Evolutionary conservation across 2,888 invertebrate genomes (phyloP).

Genomic region (Chymomyza procnemis): DNA sequence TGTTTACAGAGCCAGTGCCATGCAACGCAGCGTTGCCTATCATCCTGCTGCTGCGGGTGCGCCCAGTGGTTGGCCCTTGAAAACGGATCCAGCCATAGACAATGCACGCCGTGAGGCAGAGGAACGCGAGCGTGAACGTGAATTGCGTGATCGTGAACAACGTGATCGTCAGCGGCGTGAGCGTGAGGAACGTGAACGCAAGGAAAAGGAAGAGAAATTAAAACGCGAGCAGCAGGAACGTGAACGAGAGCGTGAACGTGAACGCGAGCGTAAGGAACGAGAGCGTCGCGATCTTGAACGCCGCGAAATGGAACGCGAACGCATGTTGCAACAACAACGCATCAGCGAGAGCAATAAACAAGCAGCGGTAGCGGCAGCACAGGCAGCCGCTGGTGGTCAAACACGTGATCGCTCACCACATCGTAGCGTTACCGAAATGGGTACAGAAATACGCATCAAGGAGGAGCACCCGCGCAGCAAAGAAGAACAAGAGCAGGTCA

Average conservation of each 20-base stretch:
- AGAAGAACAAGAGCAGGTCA: conserved; percentile 79
- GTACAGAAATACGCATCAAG: conserved; percentile 79
- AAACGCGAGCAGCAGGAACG: conserved; percentile 81
- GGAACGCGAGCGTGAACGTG: conserved; percentile 77
- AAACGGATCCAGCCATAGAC: conserved; percentile 82
- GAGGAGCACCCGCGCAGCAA: conserved; percentile 81
- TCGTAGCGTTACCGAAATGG: conserved; percentile 82
- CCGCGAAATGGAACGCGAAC: conserved; percentile 82
- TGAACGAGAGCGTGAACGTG: conserved; percentile 82
- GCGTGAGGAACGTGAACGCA: conserved; percentile 78
- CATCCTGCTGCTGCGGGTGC: conserved; percentile 77
- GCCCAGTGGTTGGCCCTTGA: conserved; percentile 82
- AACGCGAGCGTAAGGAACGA: conserved; percentile 80
- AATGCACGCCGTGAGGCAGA: conserved; percentile 83
- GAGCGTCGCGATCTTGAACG: conserved; percentile 81
- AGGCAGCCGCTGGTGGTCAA: conserved; percentile 64
- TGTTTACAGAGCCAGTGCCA: conserved; percentile 57
- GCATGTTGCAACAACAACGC: conserved; percentile 82
- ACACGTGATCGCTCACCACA: conserved; percentile 86
- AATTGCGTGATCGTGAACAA: conserved; percentile 78
- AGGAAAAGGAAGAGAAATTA: conserved; percentile 80
- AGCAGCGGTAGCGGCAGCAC: conserved; percentile 73
- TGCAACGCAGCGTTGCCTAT: conserved; percentile 82
- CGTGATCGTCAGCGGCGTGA: conserved; percentile 78
- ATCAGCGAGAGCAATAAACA: conserved; percentile 79